Conservation (phyloP, 2,113 vertebrate species). For the Pagrus major region DNA sequence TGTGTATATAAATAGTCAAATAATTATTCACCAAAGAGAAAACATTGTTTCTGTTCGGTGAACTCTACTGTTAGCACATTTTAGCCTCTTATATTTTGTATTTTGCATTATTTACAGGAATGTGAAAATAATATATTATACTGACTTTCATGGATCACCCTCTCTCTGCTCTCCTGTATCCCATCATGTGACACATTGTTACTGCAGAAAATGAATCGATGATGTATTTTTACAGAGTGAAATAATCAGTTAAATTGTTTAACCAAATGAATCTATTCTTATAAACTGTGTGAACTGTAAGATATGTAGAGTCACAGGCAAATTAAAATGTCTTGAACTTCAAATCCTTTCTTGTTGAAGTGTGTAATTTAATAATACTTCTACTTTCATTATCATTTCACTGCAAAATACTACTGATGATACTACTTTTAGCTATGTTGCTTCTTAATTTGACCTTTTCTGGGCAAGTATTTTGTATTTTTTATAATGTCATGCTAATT, state of each 20-base stretch:
- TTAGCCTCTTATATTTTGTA: conserved; percentile 35
- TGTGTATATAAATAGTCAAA: conserved; percentile 39
- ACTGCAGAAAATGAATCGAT: conserved; percentile 3
- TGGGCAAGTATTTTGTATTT: neutral
- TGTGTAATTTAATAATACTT: neutral
- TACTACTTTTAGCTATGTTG: neutral
- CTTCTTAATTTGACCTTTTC: neutral
- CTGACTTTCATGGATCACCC: conserved; percentile 17
- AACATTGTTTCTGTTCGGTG: neutral
- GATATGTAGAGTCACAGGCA: conserved; percentile 42
- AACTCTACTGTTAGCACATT: conserved; percentile 24
- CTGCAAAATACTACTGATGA: neutral
- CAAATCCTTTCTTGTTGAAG: neutral
- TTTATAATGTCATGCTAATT: neutral
- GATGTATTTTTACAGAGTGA: conserved; percentile 39
- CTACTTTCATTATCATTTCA: neutral
- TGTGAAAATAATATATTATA: conserved; percentile 70
- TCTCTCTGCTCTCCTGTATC: conserved; percentile 16
- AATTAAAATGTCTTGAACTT: conserved; percentile 53
- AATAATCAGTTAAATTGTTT: conserved; percentile 51
- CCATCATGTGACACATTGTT: conserved; percentile 1
- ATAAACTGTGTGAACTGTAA: conserved; percentile 55
- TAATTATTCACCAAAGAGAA: conserved; percentile 31
- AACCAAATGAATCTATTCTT: conserved; percentile 61
- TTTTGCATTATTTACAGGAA: conserved; percentile 55